Base-by-base conservation (phyloP, 2,888 invertebrate genomes). In the Scelioninae gen. 1 region DNA sequence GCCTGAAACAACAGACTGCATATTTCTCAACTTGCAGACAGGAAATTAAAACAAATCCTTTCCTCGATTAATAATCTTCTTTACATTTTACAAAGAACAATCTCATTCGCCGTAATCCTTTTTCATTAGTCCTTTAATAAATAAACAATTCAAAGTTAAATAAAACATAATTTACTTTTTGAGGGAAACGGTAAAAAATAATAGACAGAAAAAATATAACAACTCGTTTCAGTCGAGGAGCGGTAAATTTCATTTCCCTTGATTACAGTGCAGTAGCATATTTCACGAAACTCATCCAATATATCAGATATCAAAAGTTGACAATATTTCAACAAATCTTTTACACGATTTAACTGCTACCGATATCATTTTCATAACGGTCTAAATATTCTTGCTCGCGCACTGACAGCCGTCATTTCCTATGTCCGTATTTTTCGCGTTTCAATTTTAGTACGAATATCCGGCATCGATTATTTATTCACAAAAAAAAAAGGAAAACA, bases 351-450 rank as follows among this genome's bases (percentile, higher is more conserved):
- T 66, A 76, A 76, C 66, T 66, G 76, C 32, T 38, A 45, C 32
- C 68, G 76, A 69, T 77, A 77, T 77, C 77, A 68, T 77, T 77
- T 77, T 77, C 77, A 77, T 77, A 77, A 77, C 77, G 40, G 62
- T 69, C 55, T 69, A 62, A 69, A 77, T 69, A 62, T 56, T 77
- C 68, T 49, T 51, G 34, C n/a, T 16, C 45, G 15, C 49, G 49
- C 34, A n/a, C 6, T 68, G 76, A 76, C 76, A 60, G 69, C 69
- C 62, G 62, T 66, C 77, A 69, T 68, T 77, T 60, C 68, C 68
- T 62, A 32, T 40, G 53, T 15, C 15, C 68, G 62, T 55, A 77
- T 69, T 77, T 77, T 69, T 77, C 77, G 68, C 77, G 40, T 77
- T 68, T 60, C 77, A 69, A 68, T 77, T 77, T 77, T 77, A 68